Base-by-base conservation (phyloP, 2,888 invertebrate genomes). In the Euclidia mi region DNA sequence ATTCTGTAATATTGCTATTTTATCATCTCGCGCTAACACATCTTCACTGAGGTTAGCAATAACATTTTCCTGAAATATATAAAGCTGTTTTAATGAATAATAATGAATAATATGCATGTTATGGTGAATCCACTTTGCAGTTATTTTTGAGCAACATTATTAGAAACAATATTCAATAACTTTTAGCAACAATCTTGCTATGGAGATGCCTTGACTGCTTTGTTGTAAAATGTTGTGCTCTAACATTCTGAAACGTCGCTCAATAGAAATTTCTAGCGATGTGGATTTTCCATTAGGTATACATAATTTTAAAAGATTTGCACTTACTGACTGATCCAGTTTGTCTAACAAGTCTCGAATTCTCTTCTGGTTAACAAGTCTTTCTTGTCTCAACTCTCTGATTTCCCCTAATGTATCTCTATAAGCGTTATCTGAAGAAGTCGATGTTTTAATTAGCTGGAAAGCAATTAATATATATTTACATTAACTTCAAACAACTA, bases 1-100 rank as follows among this genome's bases (percentile, higher is more conserved):
- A 70, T 92, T 94, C 78, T 94, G 85, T 70, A 93, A 82, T 48
- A 84, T 82, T 4, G 85, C 76, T 67, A 94, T 91, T 77, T 77
- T 90, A 49, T 84, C 81, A 68, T 94, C 84, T 14, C 91, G 82
- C 18, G 81, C 81, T 15, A 73, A 25, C 49, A 94, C 50, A 42
- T 85, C 84, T 77, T 93, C 88, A 57, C 59, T 79, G 1, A 89
- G 79, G 41, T 79, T 76, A 20, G 69, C 69, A 57, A 91, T 88
- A 3, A 78, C 55, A 61, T 77, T 80, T 58, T 92, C 92, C 94
- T 94, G 44, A 44, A 84, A 83, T 11, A 63, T 45, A n/a, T 9
- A 7, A 34, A 17, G 15, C 14, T 10, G 25, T 32, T 10, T 25
- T 0, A 20, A 10, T 7, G 4, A 17, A n/a, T n/a, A n/a, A n/a